These are phyloP conservation scores for Eretmochelys imbricata DNA, from an alignment of 2,113 vertebrate species.

Conservation along the genomic window DNA sequence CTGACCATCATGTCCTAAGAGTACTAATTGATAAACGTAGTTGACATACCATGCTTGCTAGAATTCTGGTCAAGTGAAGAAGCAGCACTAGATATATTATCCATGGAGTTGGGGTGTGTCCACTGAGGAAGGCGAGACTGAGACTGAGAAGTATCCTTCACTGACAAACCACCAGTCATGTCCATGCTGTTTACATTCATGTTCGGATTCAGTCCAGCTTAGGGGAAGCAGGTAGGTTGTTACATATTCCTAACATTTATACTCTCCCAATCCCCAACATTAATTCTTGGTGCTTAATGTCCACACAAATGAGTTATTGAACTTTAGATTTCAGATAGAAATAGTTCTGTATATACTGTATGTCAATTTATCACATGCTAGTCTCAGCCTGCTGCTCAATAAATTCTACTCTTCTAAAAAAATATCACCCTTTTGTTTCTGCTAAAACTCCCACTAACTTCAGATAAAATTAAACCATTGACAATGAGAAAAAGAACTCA, in stretches of 20 bases:
- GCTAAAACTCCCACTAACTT: not conserved
- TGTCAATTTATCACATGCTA: not conserved
- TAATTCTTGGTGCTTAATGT: not conserved
- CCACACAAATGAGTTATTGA: not conserved
- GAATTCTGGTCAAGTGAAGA: constrained; percentile 94
- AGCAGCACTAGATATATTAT: constrained; percentile 90
- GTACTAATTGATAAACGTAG: not conserved
- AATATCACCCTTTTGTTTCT: not conserved
- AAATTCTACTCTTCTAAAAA: not conserved
- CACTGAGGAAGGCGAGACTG: constrained; percentile 98
- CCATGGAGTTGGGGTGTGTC: constrained; percentile 97
- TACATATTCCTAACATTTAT: not conserved
- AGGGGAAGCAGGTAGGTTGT: not conserved
- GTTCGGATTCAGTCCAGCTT: constrained; percentile 96
- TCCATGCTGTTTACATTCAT: constrained; percentile 98
- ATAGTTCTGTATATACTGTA: accelerated
- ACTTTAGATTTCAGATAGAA: not conserved
- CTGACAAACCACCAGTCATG: constrained; percentile 88
- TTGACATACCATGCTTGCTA: constrained; percentile 89
- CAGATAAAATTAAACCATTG: not conserved
- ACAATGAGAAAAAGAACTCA: not conserved
- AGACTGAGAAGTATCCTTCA: constrained; percentile 96
- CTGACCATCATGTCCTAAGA: not conserved
- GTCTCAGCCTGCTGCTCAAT: not conserved
- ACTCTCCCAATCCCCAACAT: not conserved